A percentile compares a stretch with the other conserved stretches of the same genome.
phyloP scores from a whole-genome alignment of 2,113 vertebrate genomes.

The Poeciliopsis occidentalis region DNA sequence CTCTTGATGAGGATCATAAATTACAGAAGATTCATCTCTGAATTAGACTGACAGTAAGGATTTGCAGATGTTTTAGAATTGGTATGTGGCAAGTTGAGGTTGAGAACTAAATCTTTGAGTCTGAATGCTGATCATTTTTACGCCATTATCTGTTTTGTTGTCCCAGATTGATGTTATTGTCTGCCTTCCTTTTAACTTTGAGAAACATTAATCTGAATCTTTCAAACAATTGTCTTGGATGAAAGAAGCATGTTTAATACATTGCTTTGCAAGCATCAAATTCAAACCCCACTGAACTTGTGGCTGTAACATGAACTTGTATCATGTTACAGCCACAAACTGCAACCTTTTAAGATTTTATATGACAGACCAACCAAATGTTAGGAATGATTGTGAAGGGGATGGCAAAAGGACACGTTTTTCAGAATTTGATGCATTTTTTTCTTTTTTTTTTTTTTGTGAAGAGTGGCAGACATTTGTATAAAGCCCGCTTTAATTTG shows the following conservation, averaged over 20 bases:
- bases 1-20: slow-evolving; percentile 37
- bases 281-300: too few species aligned
- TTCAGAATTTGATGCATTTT: neutral
- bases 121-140: too few species aligned
- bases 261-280: too few species aligned
- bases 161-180: too few species aligned
- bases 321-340: neutral
- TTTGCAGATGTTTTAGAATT: slow-evolving; percentile 4
- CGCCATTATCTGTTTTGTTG: too few species aligned
- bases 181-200: too few species aligned
- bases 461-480: neutral
- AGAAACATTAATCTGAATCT: too few species aligned
- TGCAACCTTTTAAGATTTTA: neutral
- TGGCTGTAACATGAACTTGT: too few species aligned
- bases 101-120: neutral
- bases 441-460: too few species aligned
- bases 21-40: slow-evolving; percentile 10
- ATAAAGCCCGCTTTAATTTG: neutral
- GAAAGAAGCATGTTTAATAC: too few species aligned
- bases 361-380: too few species aligned
- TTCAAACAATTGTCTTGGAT: too few species aligned
- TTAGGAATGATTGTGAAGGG: neutral
- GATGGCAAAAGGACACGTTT: neutral
- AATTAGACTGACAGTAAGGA: neutral
- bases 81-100: neutral